A percentile compares a stretch with the other conserved stretches of the same genome.
phyloP scores from a whole-genome alignment of 2,797 vertebrate genomes.

The Galagoides demidoff region DNA sequence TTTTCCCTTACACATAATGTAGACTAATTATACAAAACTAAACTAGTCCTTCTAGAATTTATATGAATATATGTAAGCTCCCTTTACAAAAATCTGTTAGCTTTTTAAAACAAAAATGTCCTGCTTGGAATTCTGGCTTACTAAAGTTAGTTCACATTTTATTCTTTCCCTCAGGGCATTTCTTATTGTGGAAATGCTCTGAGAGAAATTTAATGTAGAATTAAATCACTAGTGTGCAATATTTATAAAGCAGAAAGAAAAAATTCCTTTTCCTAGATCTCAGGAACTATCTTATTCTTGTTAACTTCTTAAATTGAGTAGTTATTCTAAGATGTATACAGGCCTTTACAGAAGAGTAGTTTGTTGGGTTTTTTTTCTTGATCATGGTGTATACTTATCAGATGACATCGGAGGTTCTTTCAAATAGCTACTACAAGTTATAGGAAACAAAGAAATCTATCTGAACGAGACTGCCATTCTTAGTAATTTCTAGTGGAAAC shows the following conservation, averaged over 20 bases:
- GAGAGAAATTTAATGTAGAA: constrained; percentile 53
- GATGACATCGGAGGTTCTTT: constrained; percentile 17
- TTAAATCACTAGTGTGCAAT: constrained; percentile 39
- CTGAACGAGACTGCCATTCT: constrained; percentile 12
- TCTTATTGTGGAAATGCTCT: constrained; percentile 52
- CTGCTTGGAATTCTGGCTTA: background rate
- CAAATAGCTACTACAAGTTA: constrained; percentile 13
- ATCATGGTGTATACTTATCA: background rate
- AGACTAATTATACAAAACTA: constrained; percentile 33
- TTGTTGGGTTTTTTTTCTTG: background rate
- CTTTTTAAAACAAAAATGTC: constrained; percentile 56
- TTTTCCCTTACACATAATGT: background rate
- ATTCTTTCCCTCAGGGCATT: background rate
- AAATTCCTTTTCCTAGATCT: constrained; percentile 37
- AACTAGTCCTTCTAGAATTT: constrained; percentile 35
- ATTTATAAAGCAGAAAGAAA: constrained; percentile 49
- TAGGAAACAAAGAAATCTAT: constrained; percentile 2
- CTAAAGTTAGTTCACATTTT: constrained; percentile 31
- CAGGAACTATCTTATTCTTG: constrained; percentile 42
- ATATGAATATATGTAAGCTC: constrained; percentile 31
- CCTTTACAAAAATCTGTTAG: background rate
- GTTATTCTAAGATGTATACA: constrained; percentile 51
- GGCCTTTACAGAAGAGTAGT: constrained; percentile 34
- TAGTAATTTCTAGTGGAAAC: constrained; percentile 58
- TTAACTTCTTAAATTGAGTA: constrained; percentile 50